Evolutionary conservation across 2,113 vertebrate genomes (phyloP).

Genomic region (Neogobius melanostomus): DNA sequence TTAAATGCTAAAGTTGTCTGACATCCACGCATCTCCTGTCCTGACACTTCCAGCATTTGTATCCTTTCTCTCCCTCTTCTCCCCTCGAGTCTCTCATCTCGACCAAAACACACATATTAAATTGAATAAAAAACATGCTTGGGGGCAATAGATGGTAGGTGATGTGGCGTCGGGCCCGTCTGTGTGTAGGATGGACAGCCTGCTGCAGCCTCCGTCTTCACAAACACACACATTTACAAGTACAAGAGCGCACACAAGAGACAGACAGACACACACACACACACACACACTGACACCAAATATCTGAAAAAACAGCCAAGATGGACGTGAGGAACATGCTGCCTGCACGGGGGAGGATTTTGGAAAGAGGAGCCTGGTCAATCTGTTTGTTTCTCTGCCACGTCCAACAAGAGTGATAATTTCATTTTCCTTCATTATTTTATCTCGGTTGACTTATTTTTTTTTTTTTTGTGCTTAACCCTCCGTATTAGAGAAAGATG

Average conservation of each 20-base stretch:
- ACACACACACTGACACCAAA: slow-evolving; percentile 71
- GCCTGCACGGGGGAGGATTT: slow-evolving; percentile 84
- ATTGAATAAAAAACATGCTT: slow-evolving; percentile 62
- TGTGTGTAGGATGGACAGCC: slow-evolving; percentile 77
- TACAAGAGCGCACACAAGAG: slow-evolving; percentile 30
- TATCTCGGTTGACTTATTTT: slow-evolving; percentile 19
- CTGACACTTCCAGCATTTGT: slow-evolving; percentile 39
- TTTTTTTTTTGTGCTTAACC: slow-evolving; percentile 57
- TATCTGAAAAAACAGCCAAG: slow-evolving; percentile 77
- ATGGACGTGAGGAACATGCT: slow-evolving; percentile 84
- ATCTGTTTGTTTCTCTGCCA: slow-evolving; percentile 83
- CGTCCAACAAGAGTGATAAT: slow-evolving; percentile 80
- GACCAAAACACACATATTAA: slow-evolving; percentile 58
- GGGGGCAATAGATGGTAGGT: slow-evolving; percentile 69
- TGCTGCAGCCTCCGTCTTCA: slow-evolving; percentile 74
- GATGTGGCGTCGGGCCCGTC: slow-evolving; percentile 70
- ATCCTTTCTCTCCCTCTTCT: slow-evolving; percentile 49
- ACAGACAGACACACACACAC: slow-evolving; percentile 16
- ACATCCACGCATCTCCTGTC: slow-evolving; percentile 1
- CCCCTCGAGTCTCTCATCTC: slow-evolving; percentile 56
- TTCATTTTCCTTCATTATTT: slow-evolving; percentile 75
- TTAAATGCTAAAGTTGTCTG: background rate
- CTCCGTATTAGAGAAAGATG: slow-evolving; percentile 58
- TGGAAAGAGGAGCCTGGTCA: slow-evolving; percentile 82
- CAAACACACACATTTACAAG: slow-evolving; percentile 44